Evolutionary conservation across 2,113 vertebrate genomes (phyloP), one percentile per base, ranked within the genome.

Genomic region (Muntiacus reevesi): DNA sequence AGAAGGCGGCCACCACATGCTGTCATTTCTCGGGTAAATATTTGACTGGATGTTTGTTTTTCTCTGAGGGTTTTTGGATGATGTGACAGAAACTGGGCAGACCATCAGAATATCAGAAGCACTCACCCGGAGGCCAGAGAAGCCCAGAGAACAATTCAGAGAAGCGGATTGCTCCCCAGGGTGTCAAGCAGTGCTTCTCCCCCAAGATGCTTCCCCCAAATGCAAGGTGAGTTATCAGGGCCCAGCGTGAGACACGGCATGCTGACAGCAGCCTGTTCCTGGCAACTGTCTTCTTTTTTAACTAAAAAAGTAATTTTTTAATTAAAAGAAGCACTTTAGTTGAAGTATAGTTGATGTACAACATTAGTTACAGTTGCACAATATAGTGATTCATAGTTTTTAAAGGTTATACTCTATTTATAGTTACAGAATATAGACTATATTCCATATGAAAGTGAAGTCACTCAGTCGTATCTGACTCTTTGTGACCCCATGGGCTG

Each of bases 41-140:
- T 98, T 98, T 98, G 91, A 97, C 97, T 78, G 28, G 1, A 1
- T 97, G 83, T 97, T 98, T 97, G 86, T 40, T 50, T 98, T 78
- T 76, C 60, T 62, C 55, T 36, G 47, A 67, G 47, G 95, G 59
- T 50, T 83, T 79, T 50, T 82, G 27, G 40, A 36, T 55, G n/a
- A 83, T 79, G 54, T 54, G 64, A 52, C 88, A 40, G 57, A 57
- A 67, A 19, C 83, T 11, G 43, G 40, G n/a, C 9, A 94, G 93
- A 91, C 87, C 57, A 40, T 36, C 89, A 60, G 91, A 50, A 57
- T 23, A 15, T 33, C 45, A 43, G 89, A 94, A 92, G 92, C 94
- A 25, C 12, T 60, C 47, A 19, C 12, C 36, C 19, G 67, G 88
- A 89, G 43, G 43, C 91, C 1, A 6, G 55, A 87, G 86, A 43